phyloP scores from a whole-genome alignment of 2,888 invertebrate genomes.

The Orthosia incerta region DNA sequence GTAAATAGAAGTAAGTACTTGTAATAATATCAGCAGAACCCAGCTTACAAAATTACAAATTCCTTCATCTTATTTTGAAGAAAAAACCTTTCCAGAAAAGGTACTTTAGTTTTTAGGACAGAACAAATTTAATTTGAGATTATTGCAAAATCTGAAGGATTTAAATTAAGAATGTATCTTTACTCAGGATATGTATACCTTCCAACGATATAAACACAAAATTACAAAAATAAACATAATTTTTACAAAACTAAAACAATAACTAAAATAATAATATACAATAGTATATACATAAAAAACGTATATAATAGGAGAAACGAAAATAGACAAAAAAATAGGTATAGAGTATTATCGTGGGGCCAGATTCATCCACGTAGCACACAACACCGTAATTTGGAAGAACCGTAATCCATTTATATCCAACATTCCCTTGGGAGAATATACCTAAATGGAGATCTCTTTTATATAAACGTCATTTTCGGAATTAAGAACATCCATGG shows the following conservation, averaged over 20 bases:
- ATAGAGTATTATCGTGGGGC: constrained; percentile 56
- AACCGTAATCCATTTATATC: constrained; percentile 69
- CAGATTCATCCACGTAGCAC: constrained; percentile 61
- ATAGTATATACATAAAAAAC: not conserved
- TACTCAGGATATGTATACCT: too few relatives aligned
- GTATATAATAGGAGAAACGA: constrained; percentile 11
- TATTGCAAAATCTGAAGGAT: not conserved
- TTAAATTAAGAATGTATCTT: constrained; percentile 5
- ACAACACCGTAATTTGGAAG: constrained; percentile 65
- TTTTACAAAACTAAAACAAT: not conserved
- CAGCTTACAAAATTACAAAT: constrained; percentile 15
- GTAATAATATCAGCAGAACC: constrained; percentile 23
- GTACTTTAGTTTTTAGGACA: constrained; percentile 18
- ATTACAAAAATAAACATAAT: not conserved
- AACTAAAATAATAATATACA: too few relatives aligned
- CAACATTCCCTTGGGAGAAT: constrained; percentile 55
- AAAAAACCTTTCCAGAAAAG: constrained; percentile 6
- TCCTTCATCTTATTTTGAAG: constrained; percentile 3
- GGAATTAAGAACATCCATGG: constrained; percentile 58
- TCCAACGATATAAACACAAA: not conserved
- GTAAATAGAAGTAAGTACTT: constrained; percentile 46
- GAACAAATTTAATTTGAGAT: constrained; percentile 3
- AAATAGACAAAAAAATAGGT: constrained; percentile 46
- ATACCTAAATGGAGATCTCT: constrained; percentile 52
- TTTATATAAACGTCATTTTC: constrained; percentile 63